A percentile compares a stretch with the other conserved stretches of the same genome.
These are phyloP conservation scores for Parambassis ranga DNA, from an alignment of 2,797 vertebrate species.

Conservation along the genomic window DNA sequence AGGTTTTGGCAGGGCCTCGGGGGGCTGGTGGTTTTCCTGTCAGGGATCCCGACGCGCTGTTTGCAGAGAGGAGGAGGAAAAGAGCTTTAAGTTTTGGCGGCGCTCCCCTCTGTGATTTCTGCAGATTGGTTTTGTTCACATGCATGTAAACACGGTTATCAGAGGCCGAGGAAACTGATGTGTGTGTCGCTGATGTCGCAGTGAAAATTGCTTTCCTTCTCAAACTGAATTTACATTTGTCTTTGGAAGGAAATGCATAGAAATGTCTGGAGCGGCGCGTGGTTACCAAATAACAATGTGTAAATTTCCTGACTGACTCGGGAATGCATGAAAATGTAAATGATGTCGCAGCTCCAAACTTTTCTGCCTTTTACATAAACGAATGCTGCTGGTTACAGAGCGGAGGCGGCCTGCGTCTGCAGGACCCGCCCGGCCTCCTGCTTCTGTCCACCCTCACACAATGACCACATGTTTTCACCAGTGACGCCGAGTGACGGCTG, in stretches of 20 bases:
- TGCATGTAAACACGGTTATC: slow-evolving; percentile 59
- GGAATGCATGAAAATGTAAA: slow-evolving; percentile 59
- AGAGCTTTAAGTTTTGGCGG: background rate
- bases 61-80: background rate
- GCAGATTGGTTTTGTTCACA: slow-evolving; percentile 52
- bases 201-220: slow-evolving; percentile 59
- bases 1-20: slow-evolving; percentile 26
- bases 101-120: slow-evolving; percentile 41
- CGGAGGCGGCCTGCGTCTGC: too few relatives aligned
- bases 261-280: slow-evolving; percentile 19
- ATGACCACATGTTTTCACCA: too few relatives aligned
- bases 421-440: too few relatives aligned
- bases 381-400: too few relatives aligned
- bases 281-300: slow-evolving; percentile 58
- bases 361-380: slow-evolving; percentile 24
- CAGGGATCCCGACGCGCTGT: slow-evolving; percentile 36
- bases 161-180: slow-evolving; percentile 16
- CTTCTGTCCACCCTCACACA: too few relatives aligned
- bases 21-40: slow-evolving; percentile 24
- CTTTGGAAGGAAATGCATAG: slow-evolving; percentile 46
- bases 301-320: slow-evolving; percentile 34
- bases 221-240: slow-evolving; percentile 63
- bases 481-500: too few relatives aligned
- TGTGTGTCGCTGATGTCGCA: slow-evolving; percentile 48
- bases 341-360: slow-evolving; percentile 36